phyloP scores from a whole-genome alignment of 2,888 invertebrate species.

The Drepanosiphum platanoidis region DNA sequence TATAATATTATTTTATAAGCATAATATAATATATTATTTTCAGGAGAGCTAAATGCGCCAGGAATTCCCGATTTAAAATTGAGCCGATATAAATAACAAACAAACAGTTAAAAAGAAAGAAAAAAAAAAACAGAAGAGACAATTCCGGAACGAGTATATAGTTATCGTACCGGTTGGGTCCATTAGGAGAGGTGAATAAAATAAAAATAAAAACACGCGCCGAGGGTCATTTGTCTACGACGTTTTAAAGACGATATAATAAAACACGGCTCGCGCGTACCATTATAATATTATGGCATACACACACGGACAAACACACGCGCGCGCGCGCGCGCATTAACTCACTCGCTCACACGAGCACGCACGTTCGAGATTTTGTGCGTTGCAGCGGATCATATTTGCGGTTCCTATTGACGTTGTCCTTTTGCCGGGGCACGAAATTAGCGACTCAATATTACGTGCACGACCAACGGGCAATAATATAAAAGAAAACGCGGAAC shows the following conservation, averaged over 20 bases:
- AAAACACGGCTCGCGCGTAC: slow-evolving; percentile 29
- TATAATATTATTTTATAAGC: neutral
- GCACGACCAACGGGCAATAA: neutral
- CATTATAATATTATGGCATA: slow-evolving; percentile 22
- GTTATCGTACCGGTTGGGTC: slow-evolving; percentile 60
- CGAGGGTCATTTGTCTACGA: slow-evolving; percentile 55
- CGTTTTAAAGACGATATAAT: slow-evolving; percentile 43
- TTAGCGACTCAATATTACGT: neutral
- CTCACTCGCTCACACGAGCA: too few relatives aligned
- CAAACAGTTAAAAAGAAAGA: neutral
- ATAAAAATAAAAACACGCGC: slow-evolving; percentile 55
- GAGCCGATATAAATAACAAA: slow-evolving; percentile 48
- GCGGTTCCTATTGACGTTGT: neutral
- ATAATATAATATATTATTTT: neutral
- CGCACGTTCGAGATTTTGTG: too few relatives aligned
- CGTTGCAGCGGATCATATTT: neutral
- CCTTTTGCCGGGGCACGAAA: neutral
- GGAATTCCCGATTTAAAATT: slow-evolving; percentile 41
- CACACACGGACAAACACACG: neutral
- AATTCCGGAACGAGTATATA: slow-evolving; percentile 43
- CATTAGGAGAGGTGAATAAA: slow-evolving; percentile 59
- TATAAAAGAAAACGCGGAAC: neutral
- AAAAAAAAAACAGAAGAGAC: slow-evolving; percentile 36
- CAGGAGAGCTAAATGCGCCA: slow-evolving; percentile 30
- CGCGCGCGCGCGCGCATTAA: neutral